Conservation (phyloP, 2,888 invertebrate genomes). For the Papilio elwesi region DNA sequence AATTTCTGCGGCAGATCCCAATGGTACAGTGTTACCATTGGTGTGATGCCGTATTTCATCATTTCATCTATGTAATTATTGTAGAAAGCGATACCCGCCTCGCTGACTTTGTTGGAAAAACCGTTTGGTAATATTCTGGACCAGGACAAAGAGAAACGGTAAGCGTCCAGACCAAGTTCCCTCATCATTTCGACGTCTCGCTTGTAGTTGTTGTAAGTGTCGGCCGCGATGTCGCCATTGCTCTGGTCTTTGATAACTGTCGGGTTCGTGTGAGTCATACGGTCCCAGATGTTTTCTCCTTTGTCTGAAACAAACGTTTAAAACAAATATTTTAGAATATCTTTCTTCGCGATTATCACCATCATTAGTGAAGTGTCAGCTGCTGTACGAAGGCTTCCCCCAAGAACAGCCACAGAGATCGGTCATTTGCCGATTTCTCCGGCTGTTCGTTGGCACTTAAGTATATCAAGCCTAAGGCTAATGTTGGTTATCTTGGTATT, state of each 20-base stretch:
- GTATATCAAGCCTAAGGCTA: no score
- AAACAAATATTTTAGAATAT: background rate
- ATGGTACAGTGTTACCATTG: slow-evolving; percentile 83
- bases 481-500: no score
- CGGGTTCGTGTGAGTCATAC: slow-evolving; percentile 59
- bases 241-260: slow-evolving; percentile 53
- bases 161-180: slow-evolving; percentile 73
- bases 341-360: no score
- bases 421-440: no score
- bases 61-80: slow-evolving; percentile 86
- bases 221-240: slow-evolving; percentile 84
- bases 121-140: slow-evolving; percentile 85
- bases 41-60: slow-evolving; percentile 83
- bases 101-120: slow-evolving; percentile 76
- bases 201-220: slow-evolving; percentile 85
- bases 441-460: no score
- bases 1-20: slow-evolving; percentile 82
- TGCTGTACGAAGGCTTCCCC: no score
- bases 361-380: no score
- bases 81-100: slow-evolving; percentile 86
- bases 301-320: slow-evolving; percentile 53
- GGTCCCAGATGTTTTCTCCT: slow-evolving; percentile 66
- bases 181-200: slow-evolving; percentile 80
- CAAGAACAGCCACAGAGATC: no score
- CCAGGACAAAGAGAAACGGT: slow-evolving; percentile 86